Conservation (phyloP, 2,888 invertebrate genomes). For the Lepeophtheirus nordmannii region DNA sequence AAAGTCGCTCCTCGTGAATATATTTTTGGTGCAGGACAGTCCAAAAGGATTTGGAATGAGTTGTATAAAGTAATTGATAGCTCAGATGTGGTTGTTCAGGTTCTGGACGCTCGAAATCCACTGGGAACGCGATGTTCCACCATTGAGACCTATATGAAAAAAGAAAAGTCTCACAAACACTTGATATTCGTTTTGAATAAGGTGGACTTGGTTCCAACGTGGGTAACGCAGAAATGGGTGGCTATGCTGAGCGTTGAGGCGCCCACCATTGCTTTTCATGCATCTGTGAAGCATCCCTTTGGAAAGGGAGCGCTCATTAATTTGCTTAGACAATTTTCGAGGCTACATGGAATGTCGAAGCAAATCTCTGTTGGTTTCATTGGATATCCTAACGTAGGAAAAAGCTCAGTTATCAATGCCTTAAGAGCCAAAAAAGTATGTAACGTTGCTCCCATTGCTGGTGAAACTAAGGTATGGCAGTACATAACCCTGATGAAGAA, state of each 20-base stretch:
- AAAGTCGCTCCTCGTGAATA: constrained; percentile 62
- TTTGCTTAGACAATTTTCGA: constrained; percentile 81
- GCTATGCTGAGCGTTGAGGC: constrained; percentile 81
- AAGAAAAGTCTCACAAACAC: constrained; percentile 93
- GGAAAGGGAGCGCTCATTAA: constrained; percentile 95
- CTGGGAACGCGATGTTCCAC: constrained; percentile 58
- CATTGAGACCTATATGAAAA: constrained; percentile 76
- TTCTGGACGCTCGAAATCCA: constrained; percentile 87
- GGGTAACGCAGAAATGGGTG: constrained; percentile 97
- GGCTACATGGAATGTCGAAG: constrained; percentile 86
- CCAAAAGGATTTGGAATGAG: constrained; percentile 96
- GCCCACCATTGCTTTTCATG: constrained; percentile 95
- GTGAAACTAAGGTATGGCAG: constrained; percentile 97
- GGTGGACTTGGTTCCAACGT: constrained; percentile 85
- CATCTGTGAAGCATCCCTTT: constrained; percentile 94
- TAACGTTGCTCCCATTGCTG: constrained; percentile 94
- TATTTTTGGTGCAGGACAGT: constrained; percentile 63
- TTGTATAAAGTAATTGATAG: constrained; percentile 97
- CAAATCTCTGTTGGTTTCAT: constrained; percentile 98
- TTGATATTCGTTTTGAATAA: constrained; percentile 93
- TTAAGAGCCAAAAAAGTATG: constrained; percentile 70
- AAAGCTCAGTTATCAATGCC: constrained; percentile 95
- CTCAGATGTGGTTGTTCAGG: constrained; percentile 83
- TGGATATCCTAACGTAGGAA: constrained; percentile 97
- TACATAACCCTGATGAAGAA: constrained; percentile 94